Conservation (phyloP, 2,888 invertebrate genomes). For the Acrocyrtus sp. region DNA sequence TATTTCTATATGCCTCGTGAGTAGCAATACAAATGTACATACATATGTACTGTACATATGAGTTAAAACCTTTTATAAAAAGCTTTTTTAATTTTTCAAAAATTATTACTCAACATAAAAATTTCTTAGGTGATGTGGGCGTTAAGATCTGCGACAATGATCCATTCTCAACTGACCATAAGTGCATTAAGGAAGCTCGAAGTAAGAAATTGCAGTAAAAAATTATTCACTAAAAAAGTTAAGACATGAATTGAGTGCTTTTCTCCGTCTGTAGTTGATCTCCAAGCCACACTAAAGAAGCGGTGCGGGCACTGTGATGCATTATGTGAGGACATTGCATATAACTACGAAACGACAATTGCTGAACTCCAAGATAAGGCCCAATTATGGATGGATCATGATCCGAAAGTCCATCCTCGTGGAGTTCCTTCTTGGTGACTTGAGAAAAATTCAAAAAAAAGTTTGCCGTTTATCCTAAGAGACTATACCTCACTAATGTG, state of each 20-base stretch:
- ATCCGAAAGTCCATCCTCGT: background rate
- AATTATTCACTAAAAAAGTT: no score
- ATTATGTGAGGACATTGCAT: conserved; percentile 40
- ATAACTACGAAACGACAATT: conserved; percentile 41
- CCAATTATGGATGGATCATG: conserved; percentile 22
- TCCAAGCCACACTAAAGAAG: conserved; percentile 4
- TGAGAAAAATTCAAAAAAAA: no score
- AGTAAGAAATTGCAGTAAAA: conserved; percentile 14
- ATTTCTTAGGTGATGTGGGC: conserved; percentile 21
- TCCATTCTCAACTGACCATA: conserved; percentile 1
- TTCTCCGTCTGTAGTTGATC: conserved; percentile 7
- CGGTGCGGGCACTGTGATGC: conserved; percentile 36
- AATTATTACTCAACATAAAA: no score
- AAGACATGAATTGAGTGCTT: background rate
- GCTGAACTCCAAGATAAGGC: conserved; percentile 15
- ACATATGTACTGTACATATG: background rate
- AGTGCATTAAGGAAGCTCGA: conserved; percentile 10
- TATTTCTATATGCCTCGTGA: conserved; percentile 55
- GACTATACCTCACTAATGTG: no score
- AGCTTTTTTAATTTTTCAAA: background rate
- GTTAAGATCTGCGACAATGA: conserved; percentile 28
- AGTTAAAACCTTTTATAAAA: background rate
- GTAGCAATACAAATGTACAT: background rate
- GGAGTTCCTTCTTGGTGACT: background rate
- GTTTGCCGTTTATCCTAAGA: no score